Base-by-base conservation (phyloP, 2,888 invertebrate species). In the Aspidapion aeneum region DNA sequence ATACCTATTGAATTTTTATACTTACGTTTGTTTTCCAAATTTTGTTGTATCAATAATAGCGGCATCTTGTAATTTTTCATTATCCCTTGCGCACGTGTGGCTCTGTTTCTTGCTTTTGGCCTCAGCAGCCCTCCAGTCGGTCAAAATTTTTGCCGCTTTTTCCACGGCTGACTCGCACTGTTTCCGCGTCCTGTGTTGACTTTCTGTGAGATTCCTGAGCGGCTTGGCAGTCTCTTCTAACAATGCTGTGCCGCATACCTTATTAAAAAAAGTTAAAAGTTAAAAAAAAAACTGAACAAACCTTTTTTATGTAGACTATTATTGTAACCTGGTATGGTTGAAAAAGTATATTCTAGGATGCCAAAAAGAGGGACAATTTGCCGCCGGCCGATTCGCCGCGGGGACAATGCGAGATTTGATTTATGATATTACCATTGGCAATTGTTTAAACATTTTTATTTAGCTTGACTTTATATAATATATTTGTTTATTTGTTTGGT, bases 31-130 rank as follows among this genome's bases (percentile, higher is more conserved):
- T 66, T 75, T 74, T 51, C 71, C 74, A 60, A 74, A 79, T 74
- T 83, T 81, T n/a, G 72, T 69, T 65, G 82, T 85, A 73, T 85
- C 85, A 60, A 85, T 78, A 77, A 86, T 82, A 51, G 88, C 88
- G 51, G 89, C 88, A 74, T 96, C 96, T 78, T 96, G 94, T 51
- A 94, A 82, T 76, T 95, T 93, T 80, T 97, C 96, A 77, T 95
- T 94, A 73, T 96, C 96, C 62, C 95, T 85, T 0, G 95, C 93
- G 67, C 91, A 90, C 0, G 89, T 81, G 77, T 94, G 96, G 66
- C 94, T 93, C 65, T 90, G 87, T 77, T 95, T 94, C 80, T 96
- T 96, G 59, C 91, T 89, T 81, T 95, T 96, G 0, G 89, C 87
- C 78, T 97, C 95, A 21, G 91, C 90, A 17, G 88, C 84, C 61